Base-by-base conservation (phyloP, 23 tunicate species). In the Phallusia fumigata region DNA sequence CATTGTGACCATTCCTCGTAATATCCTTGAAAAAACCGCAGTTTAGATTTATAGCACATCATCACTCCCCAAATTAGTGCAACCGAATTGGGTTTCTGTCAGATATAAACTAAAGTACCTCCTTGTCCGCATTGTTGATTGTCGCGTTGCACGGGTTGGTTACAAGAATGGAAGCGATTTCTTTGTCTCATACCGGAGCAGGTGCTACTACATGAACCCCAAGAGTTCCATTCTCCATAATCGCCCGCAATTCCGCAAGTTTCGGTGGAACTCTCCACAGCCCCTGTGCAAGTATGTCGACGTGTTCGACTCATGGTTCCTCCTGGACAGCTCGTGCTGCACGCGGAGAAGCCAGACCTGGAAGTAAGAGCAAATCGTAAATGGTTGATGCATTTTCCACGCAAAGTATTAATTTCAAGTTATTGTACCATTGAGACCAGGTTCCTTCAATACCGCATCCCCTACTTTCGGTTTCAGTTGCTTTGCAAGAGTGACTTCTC, bases 311-410 rank as follows among this genome's bases (percentile, higher is more conserved):
- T 45, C 34, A 79, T 69, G 21, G 16, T 32, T 33, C 99, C 99
- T 8, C 96, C 96, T 44, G 87, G 86, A 65, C 99, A 96, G 73
- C 96, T 84, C 19, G 85, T 18, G 0, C 96, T 87, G 47, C 99
- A 96, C 21, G 85, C 83, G 15, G 84, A 83, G 44, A 31, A 83
- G 22, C 36, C 74, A 13, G 85, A 50, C 92, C 92, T 88, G 80
- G 0, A 22, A 11, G 32, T 40, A 40, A 10, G 47, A 65, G 11
- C 32, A 32, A 74, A 13, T 52, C 19, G 19, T 18, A 18, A 52
- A 18, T n/a, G n/a, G n/a, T n/a, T n/a, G n/a, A n/a, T n/a, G n/a
- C n/a, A n/a, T n/a, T n/a, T 51, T 51, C 18, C 18, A 18, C 18
- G 58, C 15, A 51, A 13, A 18, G 15, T 51, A 18, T 13, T 15